Evolutionary conservation across 2,113 vertebrate genomes (phyloP), one percentile per base, ranked within the genome.

Genomic region (Xenopus borealis): DNA sequence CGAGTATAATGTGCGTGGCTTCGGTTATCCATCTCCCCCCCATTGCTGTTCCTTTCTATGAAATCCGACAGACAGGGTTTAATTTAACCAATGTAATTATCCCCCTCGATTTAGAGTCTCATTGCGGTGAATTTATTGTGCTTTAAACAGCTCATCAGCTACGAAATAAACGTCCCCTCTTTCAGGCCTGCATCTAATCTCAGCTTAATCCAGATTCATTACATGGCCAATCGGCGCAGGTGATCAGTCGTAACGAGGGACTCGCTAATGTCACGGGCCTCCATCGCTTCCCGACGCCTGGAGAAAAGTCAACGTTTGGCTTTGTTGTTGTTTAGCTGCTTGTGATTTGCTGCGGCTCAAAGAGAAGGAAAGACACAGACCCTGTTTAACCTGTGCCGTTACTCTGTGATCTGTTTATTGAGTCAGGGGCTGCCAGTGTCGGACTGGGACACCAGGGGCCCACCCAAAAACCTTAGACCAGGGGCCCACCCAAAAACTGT

Each of bases 161-260:
- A 27, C 74, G 57, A 18, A 63, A 76, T 76, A 76, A 69, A 57
- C 53, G 2, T n/a, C 17, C 14, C 16, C 53, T n/a, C 53, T 69
- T 52, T 46, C 59, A 55, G 74, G 58, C 66, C 45, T 2, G 57
- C 53, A 69, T 69, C 66, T 70, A 62, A 64, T 76, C 47, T 70
- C 74, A 47, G 66, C 70, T 57, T 70, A 69, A 76, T 69, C 67
- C 67, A 55, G 66, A 70, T 70, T 76, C 74, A 76, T 76, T 76
- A 76, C 74, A 76, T 33, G 74, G 64, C 59, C 74, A 70, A 76
- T 76, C 74, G 64, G 27, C 46, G 67, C 18, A 53, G 74, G 66
- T 70, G 67, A 70, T 76, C 66, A 70, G 66, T 64, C 67, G 50
- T 69, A 76, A 76, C 74, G 74, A 57, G 74, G 74, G 74, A 76